A percentile compares a stretch with the other conserved stretches of the same genome.
phyloP scores from a whole-genome alignment of 2,113 vertebrate species.

The Pteronura brasiliensis region DNA sequence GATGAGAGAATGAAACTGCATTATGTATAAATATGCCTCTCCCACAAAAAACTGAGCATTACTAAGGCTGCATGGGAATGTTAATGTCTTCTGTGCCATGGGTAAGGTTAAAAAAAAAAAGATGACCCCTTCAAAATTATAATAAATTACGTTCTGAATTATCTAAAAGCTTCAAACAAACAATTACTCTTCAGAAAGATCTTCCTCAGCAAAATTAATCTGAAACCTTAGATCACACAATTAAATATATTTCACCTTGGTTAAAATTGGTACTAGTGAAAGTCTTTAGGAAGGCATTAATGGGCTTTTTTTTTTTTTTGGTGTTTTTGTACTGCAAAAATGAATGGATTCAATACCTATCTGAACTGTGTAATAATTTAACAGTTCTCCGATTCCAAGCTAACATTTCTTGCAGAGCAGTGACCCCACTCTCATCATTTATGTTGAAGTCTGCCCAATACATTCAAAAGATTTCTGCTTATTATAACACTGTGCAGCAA shows the following conservation, averaged over 20 bases:
- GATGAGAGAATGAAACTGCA: not conserved
- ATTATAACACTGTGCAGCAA: constrained; percentile 17
- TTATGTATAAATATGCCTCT: not conserved
- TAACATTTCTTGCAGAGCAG: constrained; percentile 35
- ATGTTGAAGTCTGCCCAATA: constrained; percentile 43
- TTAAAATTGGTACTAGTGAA: constrained; percentile 42
- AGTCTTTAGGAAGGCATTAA: constrained; percentile 33
- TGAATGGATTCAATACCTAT: constrained; percentile 37
- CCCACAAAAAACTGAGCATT: not conserved
- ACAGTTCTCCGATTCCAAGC: constrained; percentile 32
- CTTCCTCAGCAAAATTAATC: constrained; percentile 63
- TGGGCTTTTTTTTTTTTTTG: constrained; percentile 32
- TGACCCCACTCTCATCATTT: constrained; percentile 16
- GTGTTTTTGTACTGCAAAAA: constrained; percentile 13
- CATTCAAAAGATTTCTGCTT: constrained; percentile 52
- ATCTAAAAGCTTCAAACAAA: constrained; percentile 36
- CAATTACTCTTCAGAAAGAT: constrained; percentile 59
- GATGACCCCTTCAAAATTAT: constrained; percentile 35
- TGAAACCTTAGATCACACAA: constrained; percentile 41
- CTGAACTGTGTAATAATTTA: constrained; percentile 43
- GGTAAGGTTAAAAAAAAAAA: constrained; percentile 30
- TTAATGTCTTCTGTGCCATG: not conserved
- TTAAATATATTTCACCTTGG: constrained; percentile 49
- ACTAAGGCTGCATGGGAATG: constrained; percentile 24
- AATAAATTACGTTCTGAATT: constrained; percentile 66